A percentile compares a stretch with the other conserved stretches of the same genome.
Conservation (phyloP, 2,797 vertebrate genomes). For the Rhinatrema bivittatum region DNA sequence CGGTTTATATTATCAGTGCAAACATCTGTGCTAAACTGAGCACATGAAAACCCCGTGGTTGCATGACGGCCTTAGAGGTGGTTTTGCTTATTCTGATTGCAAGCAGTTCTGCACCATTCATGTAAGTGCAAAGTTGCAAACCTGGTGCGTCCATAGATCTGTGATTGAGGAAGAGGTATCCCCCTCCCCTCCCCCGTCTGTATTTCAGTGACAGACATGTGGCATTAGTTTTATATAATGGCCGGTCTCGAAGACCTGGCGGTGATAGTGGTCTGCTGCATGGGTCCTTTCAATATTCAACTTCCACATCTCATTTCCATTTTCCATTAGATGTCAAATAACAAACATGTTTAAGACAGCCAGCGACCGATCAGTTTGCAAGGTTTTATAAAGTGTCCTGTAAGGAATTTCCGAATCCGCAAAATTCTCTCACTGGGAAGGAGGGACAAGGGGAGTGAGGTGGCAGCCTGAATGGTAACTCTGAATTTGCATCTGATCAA, state of each 20-base stretch:
- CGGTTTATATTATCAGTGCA: too few species aligned
- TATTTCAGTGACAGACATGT: conserved; percentile 56
- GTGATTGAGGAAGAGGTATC: too few species aligned
- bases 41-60: too few species aligned
- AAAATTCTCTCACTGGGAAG: conserved; percentile 65
- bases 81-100: too few species aligned
- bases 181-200: too few species aligned
- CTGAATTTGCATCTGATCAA: too few species aligned
- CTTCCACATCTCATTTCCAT: conserved; percentile 62
- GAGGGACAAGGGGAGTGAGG: conserved; percentile 64
- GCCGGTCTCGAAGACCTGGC: conserved; percentile 61
- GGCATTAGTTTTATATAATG: conserved; percentile 62
- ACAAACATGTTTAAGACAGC: conserved; percentile 54
- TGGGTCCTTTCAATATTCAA: conserved; percentile 18
- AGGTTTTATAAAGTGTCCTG: conserved; percentile 52
- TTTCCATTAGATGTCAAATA: conserved; percentile 57
- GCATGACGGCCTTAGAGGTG: too few species aligned
- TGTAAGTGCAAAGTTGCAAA: too few species aligned
- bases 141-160: too few species aligned
- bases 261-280: conserved; percentile 35
- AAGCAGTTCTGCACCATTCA: too few species aligned
- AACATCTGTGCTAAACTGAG: too few species aligned
- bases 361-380: conserved; percentile 54
- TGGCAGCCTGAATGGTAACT: conserved; percentile 61
- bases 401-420: conserved; percentile 58